These are phyloP conservation scores for Porites lobata DNA, from an alignment of 92 coral and sea anemone genomes.

Conservation along the genomic window DNA sequence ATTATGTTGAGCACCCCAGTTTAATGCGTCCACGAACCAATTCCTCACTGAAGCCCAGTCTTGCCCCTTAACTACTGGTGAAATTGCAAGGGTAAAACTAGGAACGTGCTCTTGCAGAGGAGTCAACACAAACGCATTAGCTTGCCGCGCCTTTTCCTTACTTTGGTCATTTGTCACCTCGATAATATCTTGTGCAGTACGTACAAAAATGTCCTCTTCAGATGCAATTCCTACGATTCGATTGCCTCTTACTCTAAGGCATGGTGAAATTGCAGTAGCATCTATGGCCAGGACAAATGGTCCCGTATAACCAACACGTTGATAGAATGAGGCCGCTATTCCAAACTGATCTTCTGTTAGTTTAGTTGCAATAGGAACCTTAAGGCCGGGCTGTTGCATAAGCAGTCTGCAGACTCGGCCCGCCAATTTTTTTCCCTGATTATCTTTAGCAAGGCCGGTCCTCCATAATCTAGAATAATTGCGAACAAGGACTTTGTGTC, in stretches of 20 bases:
- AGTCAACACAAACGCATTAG: slow-evolving; percentile 56
- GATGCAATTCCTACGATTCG: slow-evolving; percentile 42
- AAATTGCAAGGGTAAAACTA: slow-evolving; percentile 28
- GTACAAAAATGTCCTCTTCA: slow-evolving; percentile 35
- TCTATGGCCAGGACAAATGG: slow-evolving; percentile 39
- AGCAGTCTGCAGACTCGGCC: slow-evolving; percentile 39
- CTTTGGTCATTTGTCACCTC: slow-evolving; percentile 7
- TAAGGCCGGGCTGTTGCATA: background rate
- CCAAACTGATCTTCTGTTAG: slow-evolving; percentile 7
- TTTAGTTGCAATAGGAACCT: slow-evolving; percentile 1
- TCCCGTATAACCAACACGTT: slow-evolving; percentile 43
- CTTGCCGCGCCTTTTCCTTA: slow-evolving; percentile 33
- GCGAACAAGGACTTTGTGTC: slow-evolving; percentile 50
- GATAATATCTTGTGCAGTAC: slow-evolving; percentile 51
- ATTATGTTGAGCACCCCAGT: slow-evolving; percentile 28
- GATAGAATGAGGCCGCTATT: slow-evolving; percentile 32
- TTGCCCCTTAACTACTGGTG: slow-evolving; percentile 45
- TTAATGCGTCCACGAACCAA: slow-evolving; percentile 27
- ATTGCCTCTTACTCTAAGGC: slow-evolving; percentile 50
- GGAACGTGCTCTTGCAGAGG: slow-evolving; percentile 47
- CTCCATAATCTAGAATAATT: slow-evolving; percentile 39
- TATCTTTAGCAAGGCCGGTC: slow-evolving; percentile 36
- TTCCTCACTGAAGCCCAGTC: slow-evolving; percentile 10
- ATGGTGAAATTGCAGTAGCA: slow-evolving; percentile 34
- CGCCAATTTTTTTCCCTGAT: slow-evolving; percentile 28